Evolutionary conservation across 2,113 vertebrate species (phyloP), one percentile per base, ranked within the genome.

Genomic region (Lepisosteus osseus): DNA sequence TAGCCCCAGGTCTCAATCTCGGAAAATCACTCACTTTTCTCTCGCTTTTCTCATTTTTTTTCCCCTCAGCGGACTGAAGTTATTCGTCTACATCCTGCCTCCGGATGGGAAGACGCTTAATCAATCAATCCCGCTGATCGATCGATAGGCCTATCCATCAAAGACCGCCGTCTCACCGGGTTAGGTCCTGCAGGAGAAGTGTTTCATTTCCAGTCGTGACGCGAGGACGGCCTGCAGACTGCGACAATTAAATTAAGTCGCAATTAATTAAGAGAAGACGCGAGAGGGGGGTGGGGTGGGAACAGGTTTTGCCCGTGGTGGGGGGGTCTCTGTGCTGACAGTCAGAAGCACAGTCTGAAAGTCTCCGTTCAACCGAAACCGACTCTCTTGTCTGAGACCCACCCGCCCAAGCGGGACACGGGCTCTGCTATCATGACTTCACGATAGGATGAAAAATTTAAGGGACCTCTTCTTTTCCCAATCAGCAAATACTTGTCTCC

Each of bases 181-280:
- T 66, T 9, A 5, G 13, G 63, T 11, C 63, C 29, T 72, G 57
- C 62, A n/a, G 45, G 70, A 72, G 40, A 72, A 56, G 44, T 65
- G 70, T 63, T 65, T 65, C 17, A 54, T 65, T 65, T 57, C n/a
- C 56, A 65, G 62, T 44, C 1, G 51, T 65, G 15, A 72, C 7
- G 47, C 40, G 12, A 57, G 54, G n/a, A 57, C 14, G 40, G 41
- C 40, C 44, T 47, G 56, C 54, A 29, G 54, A 66, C 44, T 41
- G 64, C 54, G 47, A 57, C 54, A 47, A 67, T 72, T 57, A 66
- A 67, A 40, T 67, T 29, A 72, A 72, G 55, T 54, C 59, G 64
- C 40, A 45, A 59, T 70, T 72, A 67, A 47, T 72, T 12, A 67
- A 56, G 15, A 14, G 4, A 2, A 42, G 29, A 47, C 43, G 57